Evolutionary conservation across 1,140 invertebrate genomes (phyloP), one percentile per base, ranked within the genome.

Genomic region (Euschistus heros): DNA sequence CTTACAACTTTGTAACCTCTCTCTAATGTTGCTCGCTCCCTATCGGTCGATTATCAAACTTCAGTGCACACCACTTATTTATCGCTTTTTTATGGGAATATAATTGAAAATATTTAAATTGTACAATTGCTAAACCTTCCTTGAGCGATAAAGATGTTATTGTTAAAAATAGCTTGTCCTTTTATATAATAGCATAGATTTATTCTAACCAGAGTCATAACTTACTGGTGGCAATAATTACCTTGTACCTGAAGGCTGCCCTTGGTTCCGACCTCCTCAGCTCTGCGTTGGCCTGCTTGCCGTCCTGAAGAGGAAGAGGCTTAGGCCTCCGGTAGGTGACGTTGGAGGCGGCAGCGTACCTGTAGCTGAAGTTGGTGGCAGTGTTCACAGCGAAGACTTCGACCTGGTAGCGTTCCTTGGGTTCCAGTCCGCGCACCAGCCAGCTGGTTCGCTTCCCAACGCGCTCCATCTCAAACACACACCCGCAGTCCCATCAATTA

Each of bases 351-450:
- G 20, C 22, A 10, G 54, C 54, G 24, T 24, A 57, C 24, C 14
- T 57, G 24, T 57, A 57, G 24, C 54, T 57, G 54, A 24, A 57
- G 54, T 57, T 57, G 54, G 54, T 57, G 15, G 22, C 22, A 7
- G 22, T 57, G 54, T 57, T 22, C 22, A 57, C 24, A 22, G 54
- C 54, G 24, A 57, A 57, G 10, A 57, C 54, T 26, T 57, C 24
- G 2, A 24, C 24, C 5, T 26, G 18, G 54, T 57, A 57, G 10
- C 4, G 14, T 15, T 57, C 18, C 14, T 57, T 26, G 24, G 54
- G 15, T 26, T 57, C 4, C 2, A 57, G 54, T 0, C 22, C 54
- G 6, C 54, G 18, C 24, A 57, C 54, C 54, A 57, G 8, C 54
- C 54, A 57, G 54, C 54, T 57, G 2, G 54, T 57, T 8, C 54